These are phyloP conservation scores for Bedellia somnulentella DNA, from an alignment of 2,888 invertebrate species.

Conservation along the genomic window DNA sequence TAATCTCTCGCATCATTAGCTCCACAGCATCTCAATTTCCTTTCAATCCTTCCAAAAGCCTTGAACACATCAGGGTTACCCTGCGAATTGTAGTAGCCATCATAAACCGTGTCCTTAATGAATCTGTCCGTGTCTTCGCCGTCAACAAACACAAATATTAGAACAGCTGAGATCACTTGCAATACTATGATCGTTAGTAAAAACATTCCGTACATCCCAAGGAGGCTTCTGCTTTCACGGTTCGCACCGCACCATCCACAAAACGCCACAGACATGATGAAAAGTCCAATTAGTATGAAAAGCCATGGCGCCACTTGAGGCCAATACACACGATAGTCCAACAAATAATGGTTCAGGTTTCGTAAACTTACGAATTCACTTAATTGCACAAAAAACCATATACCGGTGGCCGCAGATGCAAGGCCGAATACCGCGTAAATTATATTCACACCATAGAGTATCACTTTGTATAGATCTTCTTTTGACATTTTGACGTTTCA, in stretches of 20 bases:
- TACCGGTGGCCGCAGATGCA: constrained; percentile 41
- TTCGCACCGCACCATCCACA: constrained; percentile 47
- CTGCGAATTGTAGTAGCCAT: constrained; percentile 49
- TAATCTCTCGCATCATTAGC: constrained; percentile 52
- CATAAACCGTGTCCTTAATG: constrained; percentile 51
- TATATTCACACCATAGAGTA: constrained; percentile 41
- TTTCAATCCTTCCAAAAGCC: constrained; percentile 40
- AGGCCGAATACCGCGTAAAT: constrained; percentile 46
- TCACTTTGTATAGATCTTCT: constrained; percentile 40
- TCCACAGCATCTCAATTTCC: constrained; percentile 45
- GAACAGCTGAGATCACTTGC: constrained; percentile 35
- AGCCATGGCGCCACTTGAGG: constrained; percentile 54
- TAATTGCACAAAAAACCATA: constrained; percentile 53
- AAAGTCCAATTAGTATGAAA: constrained; percentile 40
- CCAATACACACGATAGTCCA: constrained; percentile 53
- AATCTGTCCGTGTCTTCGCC: constrained; percentile 48
- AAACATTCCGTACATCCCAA: constrained; percentile 41
- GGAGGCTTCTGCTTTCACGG: constrained; percentile 37
- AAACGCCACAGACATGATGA: constrained; percentile 40
- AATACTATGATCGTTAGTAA: constrained; percentile 32
- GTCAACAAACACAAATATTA: constrained; percentile 50
- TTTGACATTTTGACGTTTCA: constrained; percentile 38
- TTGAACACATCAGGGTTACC: constrained; percentile 44
- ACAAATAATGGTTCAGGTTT: constrained; percentile 44
- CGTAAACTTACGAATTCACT: constrained; percentile 41